Evolutionary conservation across 2,888 invertebrate genomes (phyloP).

Genomic region (Ormia ochracea): DNA sequence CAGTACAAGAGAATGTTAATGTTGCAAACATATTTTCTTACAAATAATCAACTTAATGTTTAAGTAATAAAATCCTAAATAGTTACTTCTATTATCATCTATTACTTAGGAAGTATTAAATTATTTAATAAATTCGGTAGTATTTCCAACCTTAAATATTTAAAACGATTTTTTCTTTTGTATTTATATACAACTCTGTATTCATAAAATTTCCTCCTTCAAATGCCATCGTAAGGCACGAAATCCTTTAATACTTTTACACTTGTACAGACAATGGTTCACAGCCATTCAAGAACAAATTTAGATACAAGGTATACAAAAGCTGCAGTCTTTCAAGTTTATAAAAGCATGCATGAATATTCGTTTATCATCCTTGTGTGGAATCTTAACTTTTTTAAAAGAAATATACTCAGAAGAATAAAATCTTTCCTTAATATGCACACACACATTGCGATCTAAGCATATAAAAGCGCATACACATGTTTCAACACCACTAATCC

Average conservation of each 20-base stretch:
- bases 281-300: conserved; percentile 5
- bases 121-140: conserved; percentile 49
- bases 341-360: conserved; percentile 20
- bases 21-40: too few relatives aligned
- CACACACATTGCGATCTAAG: not conserved
- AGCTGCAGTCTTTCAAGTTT: not conserved
- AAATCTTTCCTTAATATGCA: not conserved
- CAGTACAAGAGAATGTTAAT: too few relatives aligned
- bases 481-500: not conserved
- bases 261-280: conserved; percentile 16
- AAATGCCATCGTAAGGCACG: conserved; percentile 12
- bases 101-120: not conserved
- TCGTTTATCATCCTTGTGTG: conserved; percentile 39
- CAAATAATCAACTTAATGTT: too few relatives aligned
- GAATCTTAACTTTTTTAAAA: conserved; percentile 43
- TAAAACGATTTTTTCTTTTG: conserved; percentile 50
- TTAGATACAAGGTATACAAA: not conserved
- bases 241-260: conserved; percentile 43
- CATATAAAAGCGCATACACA: not conserved
- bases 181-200: conserved; percentile 35
- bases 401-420: not conserved
- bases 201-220: conserved; percentile 11
- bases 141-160: conserved; percentile 42
- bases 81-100: not conserved
- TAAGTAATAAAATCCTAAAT: too few relatives aligned